Evolutionary conservation across 2,888 invertebrate genomes (phyloP).

Genomic region (Coenonympha glycerion): DNA sequence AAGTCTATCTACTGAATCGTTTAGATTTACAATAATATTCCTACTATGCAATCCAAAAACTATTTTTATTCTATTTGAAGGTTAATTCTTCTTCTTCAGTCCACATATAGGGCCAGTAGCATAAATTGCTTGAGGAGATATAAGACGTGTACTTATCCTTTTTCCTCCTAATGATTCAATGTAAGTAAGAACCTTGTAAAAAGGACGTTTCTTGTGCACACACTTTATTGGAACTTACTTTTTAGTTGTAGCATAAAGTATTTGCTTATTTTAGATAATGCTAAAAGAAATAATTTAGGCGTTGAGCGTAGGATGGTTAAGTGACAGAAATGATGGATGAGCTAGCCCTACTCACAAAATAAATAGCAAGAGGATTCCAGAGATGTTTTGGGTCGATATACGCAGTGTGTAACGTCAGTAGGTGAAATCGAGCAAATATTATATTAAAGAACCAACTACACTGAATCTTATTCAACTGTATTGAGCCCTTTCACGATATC

Average conservation of each 20-base stretch:
- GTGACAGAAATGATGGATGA: slow-evolving; percentile 61
- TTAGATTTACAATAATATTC: no score
- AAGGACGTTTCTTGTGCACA: no score
- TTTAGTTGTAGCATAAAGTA: slow-evolving; percentile 20
- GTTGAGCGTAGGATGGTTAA: not conserved
- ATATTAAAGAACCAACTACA: slow-evolving; percentile 12
- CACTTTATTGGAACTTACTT: no score
- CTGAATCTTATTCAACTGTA: not conserved
- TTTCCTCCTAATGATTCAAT: no score
- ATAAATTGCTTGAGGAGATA: no score
- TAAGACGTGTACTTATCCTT: no score
- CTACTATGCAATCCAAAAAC: no score
- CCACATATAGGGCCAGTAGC: no score
- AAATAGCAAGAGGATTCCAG: slow-evolving; percentile 48
- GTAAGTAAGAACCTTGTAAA: no score
- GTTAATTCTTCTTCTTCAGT: no score
- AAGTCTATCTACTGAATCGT: no score
- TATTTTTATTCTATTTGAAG: no score
- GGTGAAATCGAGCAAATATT: slow-evolving; percentile 43
- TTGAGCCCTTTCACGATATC: not conserved
- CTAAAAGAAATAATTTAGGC: slow-evolving; percentile 6
- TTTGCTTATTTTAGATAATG: slow-evolving; percentile 24
- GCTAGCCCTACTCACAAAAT: slow-evolving; percentile 53
- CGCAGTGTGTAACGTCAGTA: slow-evolving; percentile 48
- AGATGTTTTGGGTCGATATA: slow-evolving; percentile 59